Evolutionary conservation across 2,797 vertebrate genomes (phyloP), one percentile per base, ranked within the genome.

Genomic region (Nannoperca australis): DNA sequence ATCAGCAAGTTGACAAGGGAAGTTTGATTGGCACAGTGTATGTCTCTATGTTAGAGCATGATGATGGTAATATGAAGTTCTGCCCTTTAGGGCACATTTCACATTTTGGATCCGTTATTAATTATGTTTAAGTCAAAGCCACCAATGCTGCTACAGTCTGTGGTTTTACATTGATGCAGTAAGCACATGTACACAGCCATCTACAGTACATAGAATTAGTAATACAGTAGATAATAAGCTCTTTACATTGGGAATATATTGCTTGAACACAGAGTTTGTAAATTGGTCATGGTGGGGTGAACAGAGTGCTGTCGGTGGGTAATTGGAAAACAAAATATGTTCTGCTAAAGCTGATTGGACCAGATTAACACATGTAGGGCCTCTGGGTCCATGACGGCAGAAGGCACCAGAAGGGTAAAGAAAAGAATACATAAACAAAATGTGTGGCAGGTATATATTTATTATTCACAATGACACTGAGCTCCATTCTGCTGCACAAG

Each of bases 291-390:
- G 81, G 83, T 87, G 76, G 70, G 54, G 56, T 85, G 86, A 69
- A 50, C 83, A 82, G 81, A 81, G 63, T 79, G 83, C 75, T 88
- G 79, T 85, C 70, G 30, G 66, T 70, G 58, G 80, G 83, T 90
- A 91, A 93, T 91, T 91, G 92, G 84, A 87, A 91, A 91, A 90
- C 82, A 89, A 91, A 90, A 91, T 87, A 89, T 87, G 86, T 65
- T 73, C 64, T 77, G 51, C 70, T 81, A 6, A 84, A 85, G 81
- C 77, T 78, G 84, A 92, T 83, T 74, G 81, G 76, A 67, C 65
- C 76, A 80, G 69, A 91, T 91, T 74, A 78, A 83, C 76, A 75
- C 49, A 78, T 68, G 67, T 38, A 42, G 14, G 63, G 74, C 64
- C 67, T 69, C 76, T 36, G 76, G 59, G 65, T 49, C 55, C 53